Conservation (phyloP, 2,888 invertebrate species). For the Drosophila neonasuta region DNA sequence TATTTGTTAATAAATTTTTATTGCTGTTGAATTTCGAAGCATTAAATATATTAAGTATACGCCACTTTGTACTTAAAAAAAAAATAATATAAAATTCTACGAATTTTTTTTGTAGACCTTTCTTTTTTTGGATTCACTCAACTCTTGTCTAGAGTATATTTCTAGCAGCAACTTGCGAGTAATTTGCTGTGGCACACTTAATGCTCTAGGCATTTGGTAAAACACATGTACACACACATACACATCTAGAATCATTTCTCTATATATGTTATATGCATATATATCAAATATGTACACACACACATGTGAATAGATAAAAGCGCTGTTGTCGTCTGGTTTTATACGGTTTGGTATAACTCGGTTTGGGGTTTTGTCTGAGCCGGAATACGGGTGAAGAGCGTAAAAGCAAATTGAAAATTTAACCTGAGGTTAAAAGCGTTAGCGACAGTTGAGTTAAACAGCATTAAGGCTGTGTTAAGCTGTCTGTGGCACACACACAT, state of each 20-base stretch:
- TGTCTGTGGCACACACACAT: slow-evolving; percentile 60
- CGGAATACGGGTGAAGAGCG: slow-evolving; percentile 43
- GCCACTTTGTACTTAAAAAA: too few species aligned
- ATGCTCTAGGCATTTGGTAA: slow-evolving; percentile 60
- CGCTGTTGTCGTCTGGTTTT: slow-evolving; percentile 46
- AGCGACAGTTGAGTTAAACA: slow-evolving; percentile 75
- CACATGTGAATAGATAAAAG: slow-evolving; percentile 46
- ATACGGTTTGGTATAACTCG: slow-evolving; percentile 16
- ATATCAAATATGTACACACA: slow-evolving; percentile 10
- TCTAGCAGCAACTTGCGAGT: slow-evolving; percentile 53
- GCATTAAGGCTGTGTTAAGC: slow-evolving; percentile 75
- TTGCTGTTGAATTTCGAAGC: too few species aligned
- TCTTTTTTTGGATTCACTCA: background rate
- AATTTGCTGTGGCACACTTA: slow-evolving; percentile 61
- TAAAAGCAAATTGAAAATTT: slow-evolving; percentile 75
- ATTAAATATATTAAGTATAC: too few species aligned
- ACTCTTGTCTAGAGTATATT: slow-evolving; percentile 37
- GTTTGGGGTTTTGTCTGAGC: slow-evolving; percentile 49
- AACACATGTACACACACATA: slow-evolving; percentile 37
- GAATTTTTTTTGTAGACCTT: background rate
- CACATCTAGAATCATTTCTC: background rate
- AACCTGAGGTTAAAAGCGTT: slow-evolving; percentile 76
- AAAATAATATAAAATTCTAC: background rate
- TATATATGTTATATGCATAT: slow-evolving; percentile 18
- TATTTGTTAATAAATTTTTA: background rate